Base-by-base conservation (phyloP, 1,140 invertebrate genomes). In the Caenorhabditis briggsae region DNA sequence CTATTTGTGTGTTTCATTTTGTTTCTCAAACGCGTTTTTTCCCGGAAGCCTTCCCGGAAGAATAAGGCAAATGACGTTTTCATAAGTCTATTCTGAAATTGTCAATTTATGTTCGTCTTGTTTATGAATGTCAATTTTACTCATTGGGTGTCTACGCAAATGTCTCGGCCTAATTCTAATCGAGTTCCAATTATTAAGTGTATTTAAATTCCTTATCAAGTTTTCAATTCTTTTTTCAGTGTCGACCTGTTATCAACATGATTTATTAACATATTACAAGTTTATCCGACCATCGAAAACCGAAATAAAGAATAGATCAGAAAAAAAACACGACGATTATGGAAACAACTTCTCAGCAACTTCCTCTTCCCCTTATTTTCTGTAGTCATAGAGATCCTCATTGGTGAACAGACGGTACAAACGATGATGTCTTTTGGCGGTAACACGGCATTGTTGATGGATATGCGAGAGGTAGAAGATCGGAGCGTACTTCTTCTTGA, bases 331-430 rank as follows among this genome's bases (percentile, higher is more conserved):
- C 56, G n/a, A 59, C 9, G n/a, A n/a, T 59, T n/a, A 70, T 43
- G 23, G 59, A 61, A 61, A 25, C 59, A 61, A 25, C 20, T 61
- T 2, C 3, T 61, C 1, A 61, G 59, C 20, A 33, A 23, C 56
- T 58, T 58, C 16, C n/a, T 58, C 56, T 8, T 33, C 59, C 14
- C 23, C 23, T 61, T 70, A 70, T 46, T 78, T 78, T 23, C 14
- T 78, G 46, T 78, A 78, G 46, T 78, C 70, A n/a, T 78, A 78
- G 7, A 78, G n/a, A 33, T 78, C 53, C n/a, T 78, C 70, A n/a
- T 78, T 78, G 46, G 70, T 78, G 70, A 78, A 78, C 43, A 78
- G 70, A 23, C 70, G 70, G 23, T 78, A 78, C 25, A 78, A 41
- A 78, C 70, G 70, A 23, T 78, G 70, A 33, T 78, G 70, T 50